These are phyloP conservation scores for Saturnia japonica DNA, from an alignment of 2,888 invertebrate species.

Conservation along the genomic window DNA sequence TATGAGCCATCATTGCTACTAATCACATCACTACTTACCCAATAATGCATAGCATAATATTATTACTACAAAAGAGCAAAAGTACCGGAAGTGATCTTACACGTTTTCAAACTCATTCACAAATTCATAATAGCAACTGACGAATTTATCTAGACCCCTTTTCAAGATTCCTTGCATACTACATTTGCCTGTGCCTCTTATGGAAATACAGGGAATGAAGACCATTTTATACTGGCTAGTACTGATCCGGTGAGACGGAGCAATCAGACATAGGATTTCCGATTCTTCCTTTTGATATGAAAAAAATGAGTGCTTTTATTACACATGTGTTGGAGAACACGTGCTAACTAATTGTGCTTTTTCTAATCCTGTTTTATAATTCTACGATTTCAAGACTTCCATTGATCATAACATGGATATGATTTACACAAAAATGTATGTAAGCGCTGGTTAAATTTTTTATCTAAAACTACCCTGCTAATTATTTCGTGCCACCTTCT, in stretches of 20 bases:
- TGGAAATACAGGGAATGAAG: background rate
- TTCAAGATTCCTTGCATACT: background rate
- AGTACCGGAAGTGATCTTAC: slow-evolving; percentile 1
- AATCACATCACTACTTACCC: background rate
- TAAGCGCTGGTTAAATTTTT: too few relatives aligned
- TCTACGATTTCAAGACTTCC: slow-evolving; percentile 20
- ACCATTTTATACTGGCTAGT: slow-evolving; percentile 16
- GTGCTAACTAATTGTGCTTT: slow-evolving; percentile 47
- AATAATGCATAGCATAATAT: background rate
- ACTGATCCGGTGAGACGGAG: slow-evolving; percentile 15
- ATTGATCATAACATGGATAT: slow-evolving; percentile 24
- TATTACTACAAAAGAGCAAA: slow-evolving; percentile 6
- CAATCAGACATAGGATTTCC: slow-evolving; percentile 35
- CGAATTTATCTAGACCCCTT: slow-evolving; percentile 15
- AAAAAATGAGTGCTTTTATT: slow-evolving; percentile 40
- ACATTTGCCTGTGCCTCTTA: background rate
- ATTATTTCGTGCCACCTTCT: too few relatives aligned
- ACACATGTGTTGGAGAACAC: slow-evolving; percentile 48
- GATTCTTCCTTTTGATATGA: slow-evolving; percentile 50
- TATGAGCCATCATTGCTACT: too few relatives aligned
- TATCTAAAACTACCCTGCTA: too few relatives aligned
- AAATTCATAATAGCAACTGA: slow-evolving; percentile 16
- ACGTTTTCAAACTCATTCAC: slow-evolving; percentile 15
- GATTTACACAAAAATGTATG: background rate
- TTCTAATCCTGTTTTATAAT: slow-evolving; percentile 28